A percentile compares a stretch with the other conserved stretches of the same genome.
Conservation (phyloP, 2,113 vertebrate genomes). For the Anoura caudifer region DNA sequence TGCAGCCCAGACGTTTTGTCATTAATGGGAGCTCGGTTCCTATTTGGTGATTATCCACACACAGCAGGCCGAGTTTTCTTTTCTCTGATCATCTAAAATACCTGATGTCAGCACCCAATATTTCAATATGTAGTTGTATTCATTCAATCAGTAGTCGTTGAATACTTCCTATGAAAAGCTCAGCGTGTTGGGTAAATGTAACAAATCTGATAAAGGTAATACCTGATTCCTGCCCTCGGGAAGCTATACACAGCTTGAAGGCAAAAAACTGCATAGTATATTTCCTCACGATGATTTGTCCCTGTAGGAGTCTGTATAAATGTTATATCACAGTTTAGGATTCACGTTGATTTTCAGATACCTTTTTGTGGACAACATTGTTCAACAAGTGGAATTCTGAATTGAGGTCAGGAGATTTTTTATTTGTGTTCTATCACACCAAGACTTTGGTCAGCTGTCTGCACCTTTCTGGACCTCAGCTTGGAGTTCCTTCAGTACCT, state of each 20-base stretch:
- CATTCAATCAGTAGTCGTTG: background rate
- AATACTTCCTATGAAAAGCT: background rate
- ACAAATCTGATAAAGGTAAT: background rate
- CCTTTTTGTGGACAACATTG: background rate
- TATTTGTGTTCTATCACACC: background rate
- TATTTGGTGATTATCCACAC: too few relatives aligned
- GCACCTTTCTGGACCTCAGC: background rate
- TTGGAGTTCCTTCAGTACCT: background rate
- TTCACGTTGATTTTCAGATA: background rate
- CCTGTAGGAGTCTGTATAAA: background rate
- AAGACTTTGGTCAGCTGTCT: background rate
- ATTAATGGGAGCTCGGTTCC: too few relatives aligned
- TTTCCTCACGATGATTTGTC: background rate
- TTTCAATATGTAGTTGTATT: background rate
- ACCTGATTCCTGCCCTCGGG: background rate
- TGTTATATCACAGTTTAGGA: background rate
- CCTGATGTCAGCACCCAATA: background rate
- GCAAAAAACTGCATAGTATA: background rate
- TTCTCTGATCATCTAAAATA: background rate
- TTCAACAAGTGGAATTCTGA: background rate
- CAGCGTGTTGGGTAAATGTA: background rate
- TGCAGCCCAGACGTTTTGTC: too few relatives aligned
- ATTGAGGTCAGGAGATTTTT: background rate
- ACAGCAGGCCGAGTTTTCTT: background rate
- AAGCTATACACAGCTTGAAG: background rate